Base-by-base conservation (phyloP, 30 jellyfish, hydroid and myxozoan genomes). In the Nemopilema nomurai region DNA sequence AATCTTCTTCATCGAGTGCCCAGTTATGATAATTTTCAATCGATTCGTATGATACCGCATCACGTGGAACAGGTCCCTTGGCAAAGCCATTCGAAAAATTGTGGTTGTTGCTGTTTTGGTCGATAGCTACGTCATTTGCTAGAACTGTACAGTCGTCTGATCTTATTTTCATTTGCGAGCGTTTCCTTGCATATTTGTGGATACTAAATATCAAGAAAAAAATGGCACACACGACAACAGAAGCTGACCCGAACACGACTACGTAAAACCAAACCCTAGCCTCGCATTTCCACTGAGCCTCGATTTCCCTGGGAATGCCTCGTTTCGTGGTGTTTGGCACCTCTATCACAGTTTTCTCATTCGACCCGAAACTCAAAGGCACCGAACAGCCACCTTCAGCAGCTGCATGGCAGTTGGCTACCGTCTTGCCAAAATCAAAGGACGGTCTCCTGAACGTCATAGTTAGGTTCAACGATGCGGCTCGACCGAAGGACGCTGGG, bases 251-350 rank as follows among this genome's bases (percentile, higher is more conserved):
- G 67, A 32, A 80, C 1, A 72, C 87, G 7, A 89, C 33, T 25
- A 79, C 32, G 49, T 66, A 90, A 73, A 90, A 86, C 92, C 92
- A 82, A 16, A 84, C 33, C 25, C 97, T 68, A 13, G 90, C 95
- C 21, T 84, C 64, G 71, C 97, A 90, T 78, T 90, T 72, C 96
- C 92, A 77, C n/a, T 33, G 50, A n/a, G 84, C 81, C 18, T 65
- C 70, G 19, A 18, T 67, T 70, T 62, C 95, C 24, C 33, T 77
- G 4, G 95, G 78, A 32, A 90, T 78, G 24, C 73, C 73, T 51
- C 31, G 68, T 24, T 69, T 69, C 20, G 49, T 16, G 1, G 65
- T 16, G 25, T 41, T 20, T 13, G 92, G 96, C 9, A 84, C 29
- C 74, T 91, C 97, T 9, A 91, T 64, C 0, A 96, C 80, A 0